A percentile compares a stretch with the other conserved stretches of the same genome.
These are phyloP conservation scores for Drosophila parthenogenetica DNA, from an alignment of 2,888 invertebrate genomes.

Conservation along the genomic window DNA sequence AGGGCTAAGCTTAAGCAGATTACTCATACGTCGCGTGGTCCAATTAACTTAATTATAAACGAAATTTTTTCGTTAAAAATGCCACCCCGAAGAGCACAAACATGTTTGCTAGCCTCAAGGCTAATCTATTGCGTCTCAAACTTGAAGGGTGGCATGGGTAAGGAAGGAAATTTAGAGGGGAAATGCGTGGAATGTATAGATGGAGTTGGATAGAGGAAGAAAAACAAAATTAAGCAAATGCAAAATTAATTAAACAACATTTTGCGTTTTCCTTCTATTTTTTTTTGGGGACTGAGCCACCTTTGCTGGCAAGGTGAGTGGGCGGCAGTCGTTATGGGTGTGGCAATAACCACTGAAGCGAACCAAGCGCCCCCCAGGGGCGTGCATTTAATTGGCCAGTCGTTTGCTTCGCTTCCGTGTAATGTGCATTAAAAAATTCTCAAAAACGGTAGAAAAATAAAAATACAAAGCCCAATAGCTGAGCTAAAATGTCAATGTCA, in stretches of 20 bases:
- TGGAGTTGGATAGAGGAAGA: neutral
- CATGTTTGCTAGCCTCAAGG: conserved; percentile 24
- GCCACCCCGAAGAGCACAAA: neutral
- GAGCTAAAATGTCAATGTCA: conserved; percentile 76
- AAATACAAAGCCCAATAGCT: conserved; percentile 50
- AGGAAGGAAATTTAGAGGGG: conserved; percentile 2
- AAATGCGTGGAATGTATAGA: neutral
- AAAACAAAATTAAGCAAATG: conserved; percentile 28
- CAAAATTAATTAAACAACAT: conserved; percentile 56
- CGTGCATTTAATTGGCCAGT: conserved; percentile 59
- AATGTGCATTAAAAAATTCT: conserved; percentile 55
- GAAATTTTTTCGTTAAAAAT: conserved; percentile 25
- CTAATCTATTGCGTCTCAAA: conserved; percentile 22
- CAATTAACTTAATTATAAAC: conserved; percentile 68
- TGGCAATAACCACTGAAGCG: conserved; percentile 42
- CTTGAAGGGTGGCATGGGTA: conserved; percentile 22
- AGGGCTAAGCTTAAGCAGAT: conserved; percentile 55
- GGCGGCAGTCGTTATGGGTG: neutral
- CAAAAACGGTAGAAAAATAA: conserved; percentile 19
- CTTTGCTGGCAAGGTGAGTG: conserved; percentile 8
- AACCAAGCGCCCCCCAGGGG: conserved; percentile 40
- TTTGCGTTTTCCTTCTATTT: conserved; percentile 21
- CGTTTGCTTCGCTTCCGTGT: conserved; percentile 55
- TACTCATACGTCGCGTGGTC: conserved; percentile 70
- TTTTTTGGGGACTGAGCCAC: conserved; percentile 12